Evolutionary conservation across 1,140 invertebrate species (phyloP).

Genomic region (Meteorus sp.): DNA sequence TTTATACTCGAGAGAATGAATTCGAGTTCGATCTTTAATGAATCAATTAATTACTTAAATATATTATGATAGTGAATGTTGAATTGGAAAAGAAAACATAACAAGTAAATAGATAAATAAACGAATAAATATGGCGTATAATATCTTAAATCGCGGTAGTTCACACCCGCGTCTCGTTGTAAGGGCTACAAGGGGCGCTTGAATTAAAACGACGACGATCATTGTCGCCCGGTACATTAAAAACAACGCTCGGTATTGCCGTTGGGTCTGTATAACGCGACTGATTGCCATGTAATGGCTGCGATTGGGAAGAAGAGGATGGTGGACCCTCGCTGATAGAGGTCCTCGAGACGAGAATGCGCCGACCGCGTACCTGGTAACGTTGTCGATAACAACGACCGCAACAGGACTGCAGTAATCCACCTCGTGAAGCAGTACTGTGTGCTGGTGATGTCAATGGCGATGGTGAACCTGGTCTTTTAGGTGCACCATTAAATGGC

Average conservation of each 20-base stretch:
- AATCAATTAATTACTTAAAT: too few species aligned
- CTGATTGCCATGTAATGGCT: constrained; percentile 33
- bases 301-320: constrained; percentile 51
- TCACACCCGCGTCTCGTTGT: constrained; percentile 57
- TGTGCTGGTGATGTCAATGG: constrained; percentile 85
- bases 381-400: constrained; percentile 84
- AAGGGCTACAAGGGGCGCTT: constrained; percentile 43
- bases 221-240: constrained; percentile 50
- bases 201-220: constrained; percentile 35
- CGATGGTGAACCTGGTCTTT: constrained; percentile 83
- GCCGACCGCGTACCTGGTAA: constrained; percentile 76
- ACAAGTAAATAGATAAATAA: not conserved
- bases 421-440: constrained; percentile 74
- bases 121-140: not conserved
- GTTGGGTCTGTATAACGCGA: constrained; percentile 26
- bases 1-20: not conserved
- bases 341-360: constrained; percentile 54
- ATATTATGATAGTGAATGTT: too few species aligned
- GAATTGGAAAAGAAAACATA: too few species aligned
- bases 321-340: constrained; percentile 54
- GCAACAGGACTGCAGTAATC: constrained; percentile 80
- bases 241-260: constrained; percentile 53
- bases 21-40: not conserved
- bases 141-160: not conserved
- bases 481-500: constrained; percentile 88